Conservation (phyloP, 2,888 invertebrate species). For the Pegoplata infirma region DNA sequence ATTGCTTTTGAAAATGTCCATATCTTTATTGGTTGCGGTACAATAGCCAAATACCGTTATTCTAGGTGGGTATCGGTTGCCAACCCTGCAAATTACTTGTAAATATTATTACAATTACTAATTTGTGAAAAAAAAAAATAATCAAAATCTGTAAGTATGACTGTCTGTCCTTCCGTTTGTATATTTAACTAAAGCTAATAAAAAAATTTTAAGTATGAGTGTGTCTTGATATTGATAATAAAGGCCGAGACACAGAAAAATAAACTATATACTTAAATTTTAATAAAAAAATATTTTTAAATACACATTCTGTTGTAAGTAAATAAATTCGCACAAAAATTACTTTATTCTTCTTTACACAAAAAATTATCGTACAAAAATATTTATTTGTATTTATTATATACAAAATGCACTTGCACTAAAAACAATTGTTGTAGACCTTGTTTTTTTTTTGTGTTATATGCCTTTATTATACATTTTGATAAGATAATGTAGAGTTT, state of each 20-base stretch:
- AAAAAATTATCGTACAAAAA: slow-evolving; percentile 2
- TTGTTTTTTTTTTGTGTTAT: slow-evolving; percentile 13
- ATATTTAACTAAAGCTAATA: slow-evolving; percentile 7
- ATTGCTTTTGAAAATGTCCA: too few species aligned
- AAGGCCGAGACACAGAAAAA: not conserved
- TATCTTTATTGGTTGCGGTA: too few species aligned
- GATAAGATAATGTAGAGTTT: slow-evolving; percentile 27
- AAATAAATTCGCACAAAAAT: slow-evolving; percentile 27
- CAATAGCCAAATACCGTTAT: too few species aligned
- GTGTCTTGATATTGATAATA: not conserved
- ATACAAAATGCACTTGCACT: not conserved
- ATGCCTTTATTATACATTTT: not conserved
- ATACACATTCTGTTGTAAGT: slow-evolving; percentile 10
- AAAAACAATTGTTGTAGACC: slow-evolving; percentile 27
- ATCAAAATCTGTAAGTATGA: not conserved
- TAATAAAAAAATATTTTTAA: too few species aligned
- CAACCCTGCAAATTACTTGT: too few species aligned
- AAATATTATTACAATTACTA: too few species aligned
- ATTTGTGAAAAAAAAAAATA: too few species aligned
- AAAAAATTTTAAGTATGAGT: not conserved
- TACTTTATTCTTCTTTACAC: not conserved
- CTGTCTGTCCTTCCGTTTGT: not conserved
- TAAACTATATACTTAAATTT: not conserved
- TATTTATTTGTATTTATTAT: not conserved
- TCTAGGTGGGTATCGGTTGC: too few species aligned